Conservation (phyloP, 2,797 vertebrate genomes). For the Hypotaenidia philippensis region DNA sequence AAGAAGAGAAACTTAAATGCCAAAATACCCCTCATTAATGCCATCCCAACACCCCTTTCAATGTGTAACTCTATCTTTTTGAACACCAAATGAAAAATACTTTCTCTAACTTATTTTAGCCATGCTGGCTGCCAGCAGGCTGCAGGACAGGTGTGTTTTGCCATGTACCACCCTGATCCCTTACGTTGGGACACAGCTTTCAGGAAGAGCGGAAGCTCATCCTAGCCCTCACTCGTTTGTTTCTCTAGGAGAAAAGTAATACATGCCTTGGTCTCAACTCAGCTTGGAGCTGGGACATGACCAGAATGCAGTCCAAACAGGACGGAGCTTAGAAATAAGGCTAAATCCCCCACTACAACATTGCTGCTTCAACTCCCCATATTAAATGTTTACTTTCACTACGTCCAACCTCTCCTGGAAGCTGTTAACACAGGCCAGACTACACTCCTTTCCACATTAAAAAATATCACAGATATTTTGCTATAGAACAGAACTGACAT, state of each 20-base stretch:
- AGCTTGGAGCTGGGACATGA: not conserved
- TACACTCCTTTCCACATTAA: not conserved
- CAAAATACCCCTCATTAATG: not conserved
- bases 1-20: not conserved
- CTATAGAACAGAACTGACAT: not conserved
- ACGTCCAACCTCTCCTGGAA: not conserved
- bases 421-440: not conserved
- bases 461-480: not conserved
- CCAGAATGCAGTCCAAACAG: not conserved
- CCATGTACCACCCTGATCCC: not conserved
- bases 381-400: not conserved
- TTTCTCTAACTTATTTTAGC: not conserved
- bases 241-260: not conserved
- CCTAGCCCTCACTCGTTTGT: not conserved
- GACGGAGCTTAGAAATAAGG: not conserved
- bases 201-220: not conserved
- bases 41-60: not conserved
- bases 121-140: not conserved
- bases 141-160: not conserved
- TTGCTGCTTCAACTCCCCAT: not conserved
- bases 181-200: not conserved
- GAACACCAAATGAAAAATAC: not conserved
- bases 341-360: not conserved
- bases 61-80: not conserved
- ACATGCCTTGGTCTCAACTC: not conserved